Base-by-base conservation (phyloP, 2,888 invertebrate genomes). In the Epirrita christyi region DNA sequence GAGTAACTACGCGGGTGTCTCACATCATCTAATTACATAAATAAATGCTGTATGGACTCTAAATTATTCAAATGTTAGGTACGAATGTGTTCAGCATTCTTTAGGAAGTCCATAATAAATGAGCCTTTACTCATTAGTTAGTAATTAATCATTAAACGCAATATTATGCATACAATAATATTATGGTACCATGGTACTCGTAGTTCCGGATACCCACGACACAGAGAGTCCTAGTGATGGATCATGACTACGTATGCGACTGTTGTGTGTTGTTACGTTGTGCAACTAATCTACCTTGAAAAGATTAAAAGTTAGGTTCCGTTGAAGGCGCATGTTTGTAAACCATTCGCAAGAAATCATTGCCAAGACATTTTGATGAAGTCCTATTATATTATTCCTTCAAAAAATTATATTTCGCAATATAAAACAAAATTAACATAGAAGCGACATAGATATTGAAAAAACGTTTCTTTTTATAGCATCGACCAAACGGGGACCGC, bases 281-380 rank as follows among this genome's bases (percentile, higher is more conserved):
- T n/a, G n/a, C 61, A 61, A 57, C 48, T 55, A 53, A 61, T 59
- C 50, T 62, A 64, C 67, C 61, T 67, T 64, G 64, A 61, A 61
- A 58, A 44, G 42, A 49, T 61, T 64, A 21, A 67, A 64, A 56
- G 59, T 50, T 59, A 49, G 58, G 53, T 61, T 67, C 64, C 67
- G 63, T 52, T 48, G 36, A 40, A 53, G 44, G 49, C 55, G 59
- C 59, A 48, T 58, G 55, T 52, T 63, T 61, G 51, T 55, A 59
- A 61, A 64, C 55, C 59, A 59, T 40, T 61, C 53, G 54, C 57
- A 49, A 54, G 57, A 61, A 63, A 59, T 47, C 44, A 55, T 53
- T 54, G 52, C 57, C 57, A 63, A 61, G 63, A 54, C 45, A 55
- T 54, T 32, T 42, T 48, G 48, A 41, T 59, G 59, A 51, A 55